Percentiles rank a stretch among this genome's conserved stretches.
phyloP scores from a whole-genome alignment of 2,888 invertebrate species.

The Oxytorus armatus region DNA sequence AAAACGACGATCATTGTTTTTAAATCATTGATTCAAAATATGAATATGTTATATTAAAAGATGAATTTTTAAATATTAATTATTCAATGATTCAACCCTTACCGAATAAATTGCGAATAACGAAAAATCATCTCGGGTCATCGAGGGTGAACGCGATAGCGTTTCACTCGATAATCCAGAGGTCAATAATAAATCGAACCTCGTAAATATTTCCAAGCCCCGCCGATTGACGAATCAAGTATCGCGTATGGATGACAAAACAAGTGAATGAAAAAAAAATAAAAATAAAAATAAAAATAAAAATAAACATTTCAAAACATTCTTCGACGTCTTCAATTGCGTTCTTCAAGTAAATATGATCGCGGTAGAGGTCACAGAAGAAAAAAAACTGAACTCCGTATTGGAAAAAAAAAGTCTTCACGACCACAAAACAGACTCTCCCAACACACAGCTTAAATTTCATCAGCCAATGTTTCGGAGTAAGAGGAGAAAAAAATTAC shows the following conservation, averaged over 20 bases:
- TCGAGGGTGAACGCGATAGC: too few species aligned
- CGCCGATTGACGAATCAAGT: too few species aligned
- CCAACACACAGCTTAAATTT: constrained; percentile 60
- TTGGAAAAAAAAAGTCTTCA: not conserved
- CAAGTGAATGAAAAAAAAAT: not conserved
- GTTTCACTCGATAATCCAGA: too few species aligned
- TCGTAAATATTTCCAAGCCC: too few species aligned
- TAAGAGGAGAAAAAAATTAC: constrained; percentile 22
- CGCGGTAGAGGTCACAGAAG: not conserved
- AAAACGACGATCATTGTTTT: too few species aligned
- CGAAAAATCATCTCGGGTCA: too few species aligned
- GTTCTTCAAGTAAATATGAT: not conserved
- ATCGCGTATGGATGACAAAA: not conserved
- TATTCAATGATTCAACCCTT: too few species aligned
- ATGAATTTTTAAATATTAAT: too few species aligned
- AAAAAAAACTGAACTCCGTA: constrained; percentile 8
- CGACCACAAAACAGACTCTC: constrained; percentile 38
- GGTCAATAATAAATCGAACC: too few species aligned
- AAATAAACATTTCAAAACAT: not conserved
- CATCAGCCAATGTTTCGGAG: constrained; percentile 65
- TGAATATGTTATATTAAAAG: too few species aligned
- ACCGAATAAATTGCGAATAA: too few species aligned
- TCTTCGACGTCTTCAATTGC: not conserved
- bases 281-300: not conserved
- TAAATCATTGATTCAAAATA: too few species aligned